Base-by-base conservation (phyloP, 2,797 vertebrate species). In the Acanthiza pusilla region DNA sequence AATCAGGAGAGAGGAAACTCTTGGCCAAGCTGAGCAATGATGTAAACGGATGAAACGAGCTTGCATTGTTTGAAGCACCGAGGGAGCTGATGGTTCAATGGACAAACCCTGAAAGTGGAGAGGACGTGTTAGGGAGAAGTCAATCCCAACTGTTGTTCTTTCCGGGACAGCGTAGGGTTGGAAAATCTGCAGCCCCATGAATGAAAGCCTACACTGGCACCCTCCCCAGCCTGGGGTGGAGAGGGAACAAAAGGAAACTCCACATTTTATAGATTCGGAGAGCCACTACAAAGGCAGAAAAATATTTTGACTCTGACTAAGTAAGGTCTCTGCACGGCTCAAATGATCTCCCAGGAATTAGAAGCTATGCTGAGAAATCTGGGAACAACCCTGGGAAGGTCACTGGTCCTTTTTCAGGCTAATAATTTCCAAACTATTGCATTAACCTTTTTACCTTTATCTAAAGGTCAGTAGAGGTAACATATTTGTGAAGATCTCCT, bases 401-500 rank as follows among this genome's bases (percentile, higher is more conserved):
- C 82, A 77, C 5, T 89, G 86, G 54, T 88, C 85, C 51, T 47
- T 88, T 91, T 61, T 89, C 76, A 95, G 95, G 60, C 77, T 72
- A 94, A 88, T 86, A 66, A 71, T 93, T 96, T 95, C 93, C 95
- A 91, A 91, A 85, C 86, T 75, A 78, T 78, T 92, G 34, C 53
- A 40, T 86, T 94, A 96, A 96, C n/a, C 63, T 97, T 97, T 97
- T 97, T 81, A 96, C 89, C 82, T 85, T 92, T 94, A 88, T 63
- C 34, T 94, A 70, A 97, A 97, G 88, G 95, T 96, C 94, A 96
- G 57, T 57, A 95, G 93, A 96, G 96, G 94, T 95, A 96, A 91
- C 43, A 8, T 63, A 73, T 40, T 96, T 83, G 91, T 85, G 89
- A 91, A 95, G 95, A 85, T 96, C 65, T 94, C 89, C 75, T 78